A percentile compares a stretch with the other conserved stretches of the same genome.
Evolutionary conservation across 2,113 vertebrate species (phyloP).

Genomic region (Ascaphus truei): DNA sequence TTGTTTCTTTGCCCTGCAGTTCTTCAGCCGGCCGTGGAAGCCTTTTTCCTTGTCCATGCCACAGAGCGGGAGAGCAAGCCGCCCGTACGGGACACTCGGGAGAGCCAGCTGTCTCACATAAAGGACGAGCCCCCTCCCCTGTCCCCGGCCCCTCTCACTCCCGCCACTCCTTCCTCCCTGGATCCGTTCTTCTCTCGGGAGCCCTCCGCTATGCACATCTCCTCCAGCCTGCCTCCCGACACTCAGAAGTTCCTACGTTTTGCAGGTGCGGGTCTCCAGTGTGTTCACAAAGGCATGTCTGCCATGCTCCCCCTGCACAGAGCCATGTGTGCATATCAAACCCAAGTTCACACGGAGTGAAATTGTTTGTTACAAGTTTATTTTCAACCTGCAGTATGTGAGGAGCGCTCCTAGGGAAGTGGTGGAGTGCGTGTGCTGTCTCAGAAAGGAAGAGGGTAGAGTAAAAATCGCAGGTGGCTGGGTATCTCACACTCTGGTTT

Average conservation of each 20-base stretch:
- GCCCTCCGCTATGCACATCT: conserved; percentile 91
- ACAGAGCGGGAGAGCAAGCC: conserved; percentile 92
- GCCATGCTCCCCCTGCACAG: too few relatives aligned
- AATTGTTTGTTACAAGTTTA: too few relatives aligned
- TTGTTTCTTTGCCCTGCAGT: conserved; percentile 54
- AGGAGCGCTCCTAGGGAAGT: too few relatives aligned
- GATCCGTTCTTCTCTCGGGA: conserved; percentile 91
- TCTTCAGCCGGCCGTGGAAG: conserved; percentile 88
- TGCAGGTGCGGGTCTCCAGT: conserved; percentile 82
- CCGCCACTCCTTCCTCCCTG: conserved; percentile 85
- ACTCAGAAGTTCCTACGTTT: conserved; percentile 93
- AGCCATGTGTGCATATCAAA: too few relatives aligned
- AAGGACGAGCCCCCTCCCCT: conserved; percentile 88
- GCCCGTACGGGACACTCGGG: conserved; percentile 83
- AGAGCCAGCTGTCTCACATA: conserved; percentile 90
- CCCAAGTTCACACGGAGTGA: too few relatives aligned
- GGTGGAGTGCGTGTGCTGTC: too few relatives aligned
- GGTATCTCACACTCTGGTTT: not conserved
- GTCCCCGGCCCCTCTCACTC: conserved; percentile 85
- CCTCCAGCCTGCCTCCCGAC: conserved; percentile 87
- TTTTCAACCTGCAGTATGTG: too few relatives aligned
- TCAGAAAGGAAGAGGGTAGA: too few relatives aligned
- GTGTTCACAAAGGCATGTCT: too few relatives aligned
- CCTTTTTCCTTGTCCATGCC: conserved; percentile 91
- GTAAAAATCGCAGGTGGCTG: too few relatives aligned